phyloP scores from a whole-genome alignment of 2,888 invertebrate species.

The Epinotia demarniana region DNA sequence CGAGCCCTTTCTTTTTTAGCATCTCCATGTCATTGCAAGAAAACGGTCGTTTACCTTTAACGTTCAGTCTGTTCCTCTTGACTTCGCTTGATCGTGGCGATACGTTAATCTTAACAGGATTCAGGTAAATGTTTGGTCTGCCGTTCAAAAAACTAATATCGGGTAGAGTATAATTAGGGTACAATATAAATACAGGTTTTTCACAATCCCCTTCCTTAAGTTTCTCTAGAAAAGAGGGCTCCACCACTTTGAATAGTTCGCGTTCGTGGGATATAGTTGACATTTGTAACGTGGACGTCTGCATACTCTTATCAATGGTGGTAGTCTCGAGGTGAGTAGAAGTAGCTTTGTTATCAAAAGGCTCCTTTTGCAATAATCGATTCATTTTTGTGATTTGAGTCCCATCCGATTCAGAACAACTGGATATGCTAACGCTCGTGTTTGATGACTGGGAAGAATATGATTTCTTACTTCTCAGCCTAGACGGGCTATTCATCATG shows the following conservation, averaged over 20 bases:
- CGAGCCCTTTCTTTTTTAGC: conserved; percentile 91
- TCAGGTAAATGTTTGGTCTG: conserved; percentile 88
- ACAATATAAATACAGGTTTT: conserved; percentile 94
- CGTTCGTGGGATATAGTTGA: conserved; percentile 70
- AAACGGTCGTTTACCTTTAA: conserved; percentile 87
- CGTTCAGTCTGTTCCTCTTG: conserved; percentile 70
- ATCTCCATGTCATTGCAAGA: conserved; percentile 93
- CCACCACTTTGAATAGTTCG: conserved; percentile 86
- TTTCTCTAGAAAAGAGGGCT: conserved; percentile 89
- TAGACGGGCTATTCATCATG: conserved; percentile 80
- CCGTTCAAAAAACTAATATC: conserved; percentile 92
- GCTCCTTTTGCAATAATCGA: conserved; percentile 69
- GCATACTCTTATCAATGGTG: conserved; percentile 90
- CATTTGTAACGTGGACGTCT: conserved; percentile 85
- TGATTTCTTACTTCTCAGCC: conserved; percentile 73
- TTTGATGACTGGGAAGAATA: conserved; percentile 80
- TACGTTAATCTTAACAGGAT: conserved; percentile 86
- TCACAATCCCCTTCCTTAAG: conserved; percentile 86
- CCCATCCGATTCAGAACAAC: conserved; percentile 83
- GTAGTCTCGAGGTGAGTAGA: conserved; percentile 82
- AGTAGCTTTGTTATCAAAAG: conserved; percentile 76
- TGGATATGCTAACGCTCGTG: conserved; percentile 82
- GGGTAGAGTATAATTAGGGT: conserved; percentile 95
- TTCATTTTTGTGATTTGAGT: conserved; percentile 82
- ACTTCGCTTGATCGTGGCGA: conserved; percentile 72